phyloP scores from a whole-genome alignment of 1,140 invertebrate species.

The Pentalonia nigronervosa region DNA sequence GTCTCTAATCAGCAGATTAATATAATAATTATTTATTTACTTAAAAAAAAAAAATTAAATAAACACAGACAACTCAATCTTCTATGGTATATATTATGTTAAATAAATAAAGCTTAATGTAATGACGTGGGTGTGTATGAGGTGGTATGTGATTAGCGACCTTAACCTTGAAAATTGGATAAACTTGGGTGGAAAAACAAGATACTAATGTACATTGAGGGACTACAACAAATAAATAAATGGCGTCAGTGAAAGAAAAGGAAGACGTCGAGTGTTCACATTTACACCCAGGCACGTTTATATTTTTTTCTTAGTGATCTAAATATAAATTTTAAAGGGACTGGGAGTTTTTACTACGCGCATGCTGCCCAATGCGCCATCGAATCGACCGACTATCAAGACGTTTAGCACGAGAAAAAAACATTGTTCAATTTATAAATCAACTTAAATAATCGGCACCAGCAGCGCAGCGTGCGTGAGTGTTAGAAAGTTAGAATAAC shows the following conservation, averaged over 20 bases:
- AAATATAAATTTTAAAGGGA: slow-evolving; percentile 34
- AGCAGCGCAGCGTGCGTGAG: neutral
- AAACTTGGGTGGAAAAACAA: neutral
- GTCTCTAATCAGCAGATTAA: neutral
- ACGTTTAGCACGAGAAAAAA: neutral
- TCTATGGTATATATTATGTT: neutral
- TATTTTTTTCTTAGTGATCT: neutral
- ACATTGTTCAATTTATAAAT: slow-evolving; percentile 37
- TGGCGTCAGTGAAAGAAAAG: slow-evolving; percentile 23
- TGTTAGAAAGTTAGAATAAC: neutral
- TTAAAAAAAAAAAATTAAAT: neutral
- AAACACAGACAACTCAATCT: neutral
- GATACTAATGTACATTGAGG: neutral
- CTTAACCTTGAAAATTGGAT: slow-evolving; percentile 35
- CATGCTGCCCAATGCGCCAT: slow-evolving; percentile 37
- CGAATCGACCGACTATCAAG: neutral
- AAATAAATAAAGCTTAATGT: neutral
- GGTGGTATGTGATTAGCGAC: neutral
- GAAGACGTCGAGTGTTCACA: slow-evolving; percentile 21
- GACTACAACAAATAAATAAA: slow-evolving; percentile 27
- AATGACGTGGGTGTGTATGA: neutral
- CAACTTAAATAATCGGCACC: neutral
- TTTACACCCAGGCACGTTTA: slow-evolving; percentile 17
- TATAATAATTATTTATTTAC: slow-evolving; percentile 34
- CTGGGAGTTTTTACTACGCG: slow-evolving; percentile 41